phyloP scores from a whole-genome alignment of 2,797 vertebrate genomes.

The Rhabdomys pumilio region DNA sequence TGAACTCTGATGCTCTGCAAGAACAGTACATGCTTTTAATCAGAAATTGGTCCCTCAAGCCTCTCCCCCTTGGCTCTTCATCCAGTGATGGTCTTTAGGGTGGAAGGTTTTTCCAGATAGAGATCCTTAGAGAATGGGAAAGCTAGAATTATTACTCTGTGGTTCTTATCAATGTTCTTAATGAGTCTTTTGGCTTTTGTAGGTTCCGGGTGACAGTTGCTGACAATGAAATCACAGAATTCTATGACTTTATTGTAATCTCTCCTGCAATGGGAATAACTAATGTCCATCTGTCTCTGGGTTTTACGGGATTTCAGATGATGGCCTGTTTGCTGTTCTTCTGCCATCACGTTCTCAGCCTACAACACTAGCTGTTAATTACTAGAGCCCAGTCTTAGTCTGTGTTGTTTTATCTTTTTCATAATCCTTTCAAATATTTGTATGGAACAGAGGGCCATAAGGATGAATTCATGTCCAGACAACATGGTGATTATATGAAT shows the following conservation, averaged over 20 bases:
- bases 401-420: neutral
- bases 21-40: neutral
- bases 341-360: neutral
- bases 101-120: neutral
- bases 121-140: neutral
- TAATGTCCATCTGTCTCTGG: neutral
- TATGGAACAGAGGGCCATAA: neutral
- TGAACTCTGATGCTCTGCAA: neutral
- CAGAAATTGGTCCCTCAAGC: no score
- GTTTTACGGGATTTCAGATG: neutral
- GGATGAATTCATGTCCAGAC: neutral
- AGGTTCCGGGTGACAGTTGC: slow-evolving; percentile 10
- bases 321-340: neutral
- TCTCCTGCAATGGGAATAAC: neutral
- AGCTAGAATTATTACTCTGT: neutral
- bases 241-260: slow-evolving; percentile 8
- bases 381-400: neutral
- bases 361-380: neutral
- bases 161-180: neutral
- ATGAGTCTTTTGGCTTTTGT: neutral
- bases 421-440: neutral
- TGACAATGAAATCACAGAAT: slow-evolving; percentile 11
- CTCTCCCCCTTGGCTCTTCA: neutral
- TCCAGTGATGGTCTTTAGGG: neutral
- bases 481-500: neutral